Evolutionary conservation across 1,140 invertebrate genomes (phyloP).

Genomic region (Ctenoplectra terminalis): DNA sequence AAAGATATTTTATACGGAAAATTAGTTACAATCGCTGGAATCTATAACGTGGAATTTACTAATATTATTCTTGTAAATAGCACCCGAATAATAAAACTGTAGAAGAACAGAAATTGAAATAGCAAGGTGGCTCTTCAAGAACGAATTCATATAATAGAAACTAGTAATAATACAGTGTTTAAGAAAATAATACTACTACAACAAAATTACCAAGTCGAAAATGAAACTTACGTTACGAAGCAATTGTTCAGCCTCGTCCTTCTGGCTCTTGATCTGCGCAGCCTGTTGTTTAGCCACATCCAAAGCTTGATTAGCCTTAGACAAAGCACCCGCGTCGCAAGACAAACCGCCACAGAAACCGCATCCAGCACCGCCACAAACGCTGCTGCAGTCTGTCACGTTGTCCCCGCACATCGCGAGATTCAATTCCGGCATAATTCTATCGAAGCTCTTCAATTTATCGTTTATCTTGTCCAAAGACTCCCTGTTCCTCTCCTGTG

Average conservation of each 20-base stretch:
- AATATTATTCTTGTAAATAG: too few relatives aligned
- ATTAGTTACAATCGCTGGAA: too few relatives aligned
- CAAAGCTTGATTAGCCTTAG: constrained; percentile 92
- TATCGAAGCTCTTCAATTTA: constrained; percentile 87
- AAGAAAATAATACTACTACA: too few relatives aligned
- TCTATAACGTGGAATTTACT: too few relatives aligned
- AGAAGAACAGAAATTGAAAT: too few relatives aligned
- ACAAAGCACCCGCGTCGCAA: constrained; percentile 94
- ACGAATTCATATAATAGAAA: too few relatives aligned
- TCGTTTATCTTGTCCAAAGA: constrained; percentile 86
- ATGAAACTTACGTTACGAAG: constrained; percentile 85
- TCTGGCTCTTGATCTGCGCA: constrained; percentile 90
- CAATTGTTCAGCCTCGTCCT: constrained; percentile 89
- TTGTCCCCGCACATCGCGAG: constrained; percentile 94
- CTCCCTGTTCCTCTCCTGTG: constrained; percentile 87
- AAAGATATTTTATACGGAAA: too few relatives aligned
- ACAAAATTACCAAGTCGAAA: too few relatives aligned
- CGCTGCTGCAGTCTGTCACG: constrained; percentile 92
- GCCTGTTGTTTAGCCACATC: constrained; percentile 93
- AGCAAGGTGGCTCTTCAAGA: too few relatives aligned
- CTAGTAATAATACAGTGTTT: too few relatives aligned
- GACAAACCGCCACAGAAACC: constrained; percentile 94
- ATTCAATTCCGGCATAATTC: constrained; percentile 93
- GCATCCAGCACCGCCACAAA: constrained; percentile 98
- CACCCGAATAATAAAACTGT: too few relatives aligned